A percentile compares a stretch with the other conserved stretches of the same genome.
Conservation (phyloP, 2,888 invertebrate genomes). For the Tenthredo notha region DNA sequence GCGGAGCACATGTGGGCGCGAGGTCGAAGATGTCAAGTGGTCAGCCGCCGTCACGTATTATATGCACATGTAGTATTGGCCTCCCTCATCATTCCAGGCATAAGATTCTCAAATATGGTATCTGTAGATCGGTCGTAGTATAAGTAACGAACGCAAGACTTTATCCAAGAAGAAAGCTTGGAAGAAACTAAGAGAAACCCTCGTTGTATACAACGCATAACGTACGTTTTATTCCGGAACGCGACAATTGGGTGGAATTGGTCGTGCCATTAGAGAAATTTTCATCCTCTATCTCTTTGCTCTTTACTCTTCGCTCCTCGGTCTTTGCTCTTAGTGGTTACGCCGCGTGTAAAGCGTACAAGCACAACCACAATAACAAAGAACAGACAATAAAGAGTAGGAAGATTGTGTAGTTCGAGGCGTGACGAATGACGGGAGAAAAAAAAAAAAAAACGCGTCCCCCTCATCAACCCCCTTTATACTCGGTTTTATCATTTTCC, state of each 20-base stretch:
- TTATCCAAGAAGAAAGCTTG: background rate
- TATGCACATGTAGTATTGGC: background rate
- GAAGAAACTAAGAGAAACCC: background rate
- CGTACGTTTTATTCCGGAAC: background rate
- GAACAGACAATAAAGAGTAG: background rate
- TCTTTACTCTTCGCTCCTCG: background rate
- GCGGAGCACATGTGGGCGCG: constrained; percentile 35
- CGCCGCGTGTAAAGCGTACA: background rate
- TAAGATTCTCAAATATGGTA: background rate
- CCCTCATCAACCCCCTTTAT: background rate
- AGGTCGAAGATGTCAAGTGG: constrained; percentile 45
- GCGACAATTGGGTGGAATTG: constrained; percentile 43
- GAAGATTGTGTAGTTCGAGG: background rate
- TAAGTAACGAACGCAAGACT: too few relatives aligned
- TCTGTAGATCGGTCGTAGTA: background rate
- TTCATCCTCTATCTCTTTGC: background rate
- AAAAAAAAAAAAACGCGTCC: background rate
- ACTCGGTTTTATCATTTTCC: background rate
- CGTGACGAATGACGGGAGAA: background rate
- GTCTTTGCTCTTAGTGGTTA: background rate
- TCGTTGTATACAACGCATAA: background rate
- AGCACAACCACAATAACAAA: background rate
- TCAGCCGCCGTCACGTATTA: background rate
- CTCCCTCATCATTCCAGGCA: background rate
- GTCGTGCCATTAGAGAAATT: constrained; percentile 40